These are phyloP conservation scores for Enteromius afrohamiltoni DNA, from an alignment of 2,797 vertebrate species.

Conservation along the genomic window DNA sequence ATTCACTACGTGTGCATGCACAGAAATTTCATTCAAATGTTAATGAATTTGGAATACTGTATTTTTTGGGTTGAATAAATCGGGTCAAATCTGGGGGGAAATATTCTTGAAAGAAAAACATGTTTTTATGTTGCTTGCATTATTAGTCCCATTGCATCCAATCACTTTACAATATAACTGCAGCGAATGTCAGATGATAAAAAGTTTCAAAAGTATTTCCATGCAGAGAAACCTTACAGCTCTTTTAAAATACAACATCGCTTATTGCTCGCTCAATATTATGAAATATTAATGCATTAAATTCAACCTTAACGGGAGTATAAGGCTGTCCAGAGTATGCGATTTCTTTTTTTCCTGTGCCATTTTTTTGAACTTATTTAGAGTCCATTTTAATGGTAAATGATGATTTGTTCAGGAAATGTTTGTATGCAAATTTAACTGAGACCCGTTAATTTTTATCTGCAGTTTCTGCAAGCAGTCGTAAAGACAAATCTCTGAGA, in stretches of 20 bases:
- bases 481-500: constrained; percentile 95
- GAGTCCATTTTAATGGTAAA: not conserved
- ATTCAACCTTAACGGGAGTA: not conserved
- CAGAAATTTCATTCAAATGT: not conserved
- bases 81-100: no score
- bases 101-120: no score
- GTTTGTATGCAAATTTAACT: not conserved
- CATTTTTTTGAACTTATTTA: not conserved
- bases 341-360: not conserved
- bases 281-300: not conserved
- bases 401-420: not conserved
- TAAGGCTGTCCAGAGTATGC: not conserved
- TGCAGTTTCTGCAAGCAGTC: constrained; percentile 82
- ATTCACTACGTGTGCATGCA: not conserved
- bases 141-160: not conserved
- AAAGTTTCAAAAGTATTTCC: not conserved
- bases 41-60: not conserved
- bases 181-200: not conserved
- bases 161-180: not conserved
- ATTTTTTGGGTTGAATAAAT: not conserved
- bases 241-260: not conserved
- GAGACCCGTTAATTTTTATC: not conserved
- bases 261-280: not conserved
- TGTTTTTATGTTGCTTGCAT: not conserved
- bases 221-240: not conserved